Percentiles rank a stretch among this genome's conserved stretches.
Conservation (phyloP, 2,888 invertebrate species). For the Caradrina clavipalpis region DNA sequence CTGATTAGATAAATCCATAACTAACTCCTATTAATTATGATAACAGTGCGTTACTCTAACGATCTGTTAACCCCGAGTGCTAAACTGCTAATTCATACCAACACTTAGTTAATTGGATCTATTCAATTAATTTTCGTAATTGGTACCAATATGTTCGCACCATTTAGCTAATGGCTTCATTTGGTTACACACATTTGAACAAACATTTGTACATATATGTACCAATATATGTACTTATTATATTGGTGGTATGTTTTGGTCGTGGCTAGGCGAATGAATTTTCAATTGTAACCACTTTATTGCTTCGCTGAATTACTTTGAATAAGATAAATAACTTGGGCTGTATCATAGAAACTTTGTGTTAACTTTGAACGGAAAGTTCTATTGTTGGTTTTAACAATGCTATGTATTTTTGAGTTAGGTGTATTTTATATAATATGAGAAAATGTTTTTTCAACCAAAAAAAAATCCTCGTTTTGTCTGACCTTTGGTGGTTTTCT, state of each 20-base stretch:
- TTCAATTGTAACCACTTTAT: conserved; percentile 26
- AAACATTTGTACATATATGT: conserved; percentile 39
- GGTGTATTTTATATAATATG: not conserved
- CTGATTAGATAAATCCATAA: conserved; percentile 32
- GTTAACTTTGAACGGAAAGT: not conserved
- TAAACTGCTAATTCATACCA: conserved; percentile 44
- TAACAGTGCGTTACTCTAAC: conserved; percentile 17
- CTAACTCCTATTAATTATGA: conserved; percentile 23
- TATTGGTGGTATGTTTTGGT: conserved; percentile 26
- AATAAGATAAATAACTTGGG: conserved; percentile 45
- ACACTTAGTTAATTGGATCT: conserved; percentile 63
- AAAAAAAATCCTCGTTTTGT: not conserved
- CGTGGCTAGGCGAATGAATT: conserved; percentile 14
- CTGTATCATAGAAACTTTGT: conserved; percentile 15
- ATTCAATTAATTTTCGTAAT: conserved; percentile 64
- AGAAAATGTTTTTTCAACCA: not conserved
- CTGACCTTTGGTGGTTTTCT: not conserved
- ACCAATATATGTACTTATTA: conserved; percentile 35
- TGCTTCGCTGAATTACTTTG: conserved; percentile 32
- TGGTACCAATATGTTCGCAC: conserved; percentile 48
- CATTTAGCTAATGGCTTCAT: conserved; percentile 58
- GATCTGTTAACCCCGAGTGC: conserved; percentile 12
- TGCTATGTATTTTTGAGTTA: not conserved
- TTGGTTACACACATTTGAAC: conserved; percentile 45
- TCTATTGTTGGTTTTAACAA: conserved; percentile 12